These are phyloP conservation scores for Anolis apletophallus DNA, from an alignment of 2,797 vertebrate genomes.

Conservation along the genomic window DNA sequence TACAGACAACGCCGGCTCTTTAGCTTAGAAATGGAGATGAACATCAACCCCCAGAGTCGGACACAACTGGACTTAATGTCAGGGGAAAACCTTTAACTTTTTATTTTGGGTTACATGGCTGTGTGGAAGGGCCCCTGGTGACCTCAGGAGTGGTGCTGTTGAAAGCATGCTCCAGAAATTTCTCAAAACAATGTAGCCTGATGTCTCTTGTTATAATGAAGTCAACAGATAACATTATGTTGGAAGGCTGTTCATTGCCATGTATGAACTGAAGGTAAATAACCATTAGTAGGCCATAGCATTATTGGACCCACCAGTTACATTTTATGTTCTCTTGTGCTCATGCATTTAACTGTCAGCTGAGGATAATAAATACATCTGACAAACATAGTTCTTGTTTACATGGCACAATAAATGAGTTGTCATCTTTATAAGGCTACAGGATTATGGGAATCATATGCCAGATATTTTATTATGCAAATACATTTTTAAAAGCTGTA, in stretches of 20 bases:
- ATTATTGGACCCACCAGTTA: not conserved
- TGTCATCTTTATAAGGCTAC: not conserved
- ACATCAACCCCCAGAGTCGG: too few species aligned
- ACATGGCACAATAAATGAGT: constrained; percentile 1
- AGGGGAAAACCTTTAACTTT: too few species aligned
- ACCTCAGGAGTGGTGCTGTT: too few species aligned
- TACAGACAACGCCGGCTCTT: too few species aligned
- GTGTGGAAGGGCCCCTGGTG: too few species aligned
- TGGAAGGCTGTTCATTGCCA: not conserved
- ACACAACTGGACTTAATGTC: too few species aligned
- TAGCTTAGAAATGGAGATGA: too few species aligned
- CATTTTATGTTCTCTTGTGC: not conserved
- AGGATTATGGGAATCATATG: not conserved
- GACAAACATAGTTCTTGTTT: not conserved
- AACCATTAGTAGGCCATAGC: not conserved
- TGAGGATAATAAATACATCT: not conserved
- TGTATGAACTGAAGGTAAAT: not conserved
- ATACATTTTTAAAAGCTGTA: not conserved
- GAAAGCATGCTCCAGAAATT: too few species aligned
- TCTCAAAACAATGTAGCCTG: too few species aligned
- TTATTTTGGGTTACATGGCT: too few species aligned
- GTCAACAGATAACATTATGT: not conserved
- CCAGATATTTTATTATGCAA: not conserved
- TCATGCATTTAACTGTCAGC: not conserved
- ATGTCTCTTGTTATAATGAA: too few species aligned